Conservation (phyloP, 2,888 invertebrate genomes). For the Parnassius glacialis region DNA sequence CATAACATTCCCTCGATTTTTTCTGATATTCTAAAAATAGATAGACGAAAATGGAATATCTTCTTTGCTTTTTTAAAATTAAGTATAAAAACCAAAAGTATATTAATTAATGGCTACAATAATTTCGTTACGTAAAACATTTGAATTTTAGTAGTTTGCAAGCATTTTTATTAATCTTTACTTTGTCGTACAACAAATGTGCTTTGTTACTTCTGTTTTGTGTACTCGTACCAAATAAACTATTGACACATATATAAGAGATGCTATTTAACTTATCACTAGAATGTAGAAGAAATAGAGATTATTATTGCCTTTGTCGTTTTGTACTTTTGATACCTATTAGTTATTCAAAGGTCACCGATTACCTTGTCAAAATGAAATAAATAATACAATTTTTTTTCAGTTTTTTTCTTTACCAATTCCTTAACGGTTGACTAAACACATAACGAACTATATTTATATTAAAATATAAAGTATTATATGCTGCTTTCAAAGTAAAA, state of each 20-base stretch:
- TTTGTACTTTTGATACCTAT: slow-evolving; percentile 78
- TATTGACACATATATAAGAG: slow-evolving; percentile 54
- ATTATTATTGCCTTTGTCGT: slow-evolving; percentile 69
- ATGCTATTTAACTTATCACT: slow-evolving; percentile 71
- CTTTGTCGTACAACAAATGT: neutral
- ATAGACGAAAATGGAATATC: too few relatives aligned
- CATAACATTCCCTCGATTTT: too few relatives aligned
- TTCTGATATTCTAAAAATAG: too few relatives aligned
- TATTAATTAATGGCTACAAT: too few relatives aligned
- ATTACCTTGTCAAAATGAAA: slow-evolving; percentile 78
- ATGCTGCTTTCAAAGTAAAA: too few relatives aligned
- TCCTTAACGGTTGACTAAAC: too few relatives aligned
- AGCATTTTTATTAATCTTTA: neutral
- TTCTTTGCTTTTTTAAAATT: too few relatives aligned
- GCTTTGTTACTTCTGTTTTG: slow-evolving; percentile 27
- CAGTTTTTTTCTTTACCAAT: slow-evolving; percentile 25
- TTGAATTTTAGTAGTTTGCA: too few relatives aligned
- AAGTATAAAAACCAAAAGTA: too few relatives aligned
- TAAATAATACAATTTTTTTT: slow-evolving; percentile 69
- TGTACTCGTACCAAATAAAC: slow-evolving; percentile 63
- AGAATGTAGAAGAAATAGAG: slow-evolving; percentile 65
- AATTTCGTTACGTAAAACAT: too few relatives aligned
- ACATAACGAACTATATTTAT: too few relatives aligned
- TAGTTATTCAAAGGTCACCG: slow-evolving; percentile 77
- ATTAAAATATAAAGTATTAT: too few relatives aligned